Percentiles rank a stretch among this genome's conserved stretches.
Conservation (phyloP, 2,113 vertebrate species). For the Sylvilagus bachmani region DNA sequence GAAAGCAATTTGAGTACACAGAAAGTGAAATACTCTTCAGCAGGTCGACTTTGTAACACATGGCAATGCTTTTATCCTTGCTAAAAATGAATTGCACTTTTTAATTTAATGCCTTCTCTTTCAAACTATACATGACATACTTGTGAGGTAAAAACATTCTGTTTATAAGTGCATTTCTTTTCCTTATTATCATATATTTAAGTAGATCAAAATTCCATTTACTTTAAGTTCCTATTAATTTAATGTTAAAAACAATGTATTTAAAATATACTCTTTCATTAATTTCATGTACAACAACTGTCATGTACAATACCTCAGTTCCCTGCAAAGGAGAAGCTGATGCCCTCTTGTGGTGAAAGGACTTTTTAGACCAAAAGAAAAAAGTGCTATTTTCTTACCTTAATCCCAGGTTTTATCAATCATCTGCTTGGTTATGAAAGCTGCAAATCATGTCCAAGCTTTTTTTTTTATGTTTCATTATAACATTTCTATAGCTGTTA, state of each 20-base stretch:
- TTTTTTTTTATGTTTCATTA: conserved; percentile 69
- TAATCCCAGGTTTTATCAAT: conserved; percentile 79
- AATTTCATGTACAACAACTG: conserved; percentile 84
- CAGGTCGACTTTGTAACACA: conserved; percentile 78
- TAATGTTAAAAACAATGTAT: conserved; percentile 87
- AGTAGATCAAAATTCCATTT: conserved; percentile 69
- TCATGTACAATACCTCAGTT: conserved; percentile 82
- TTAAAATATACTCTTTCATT: conserved; percentile 90
- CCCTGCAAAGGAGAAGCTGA: conserved; percentile 84
- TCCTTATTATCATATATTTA: conserved; percentile 82
- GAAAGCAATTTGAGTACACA: conserved; percentile 61
- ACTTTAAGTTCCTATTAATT: conserved; percentile 78
- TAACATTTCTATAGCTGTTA: conserved; percentile 85
- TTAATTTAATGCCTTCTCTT: conserved; percentile 86
- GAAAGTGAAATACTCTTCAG: conserved; percentile 71
- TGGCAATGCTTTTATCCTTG: conserved; percentile 81
- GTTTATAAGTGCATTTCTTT: conserved; percentile 81
- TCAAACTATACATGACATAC: conserved; percentile 81
- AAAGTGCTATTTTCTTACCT: conserved; percentile 84
- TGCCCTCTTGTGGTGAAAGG: conserved; percentile 89
- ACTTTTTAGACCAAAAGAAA: conserved; percentile 77
- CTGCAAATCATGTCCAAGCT: conserved; percentile 79
- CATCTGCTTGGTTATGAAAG: conserved; percentile 83
- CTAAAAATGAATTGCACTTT: conserved; percentile 87
- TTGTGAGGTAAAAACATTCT: conserved; percentile 89